Evolutionary conservation across 2,797 vertebrate genomes (phyloP), one percentile per base, ranked within the genome.

Genomic region (Buceros bicornis): DNA sequence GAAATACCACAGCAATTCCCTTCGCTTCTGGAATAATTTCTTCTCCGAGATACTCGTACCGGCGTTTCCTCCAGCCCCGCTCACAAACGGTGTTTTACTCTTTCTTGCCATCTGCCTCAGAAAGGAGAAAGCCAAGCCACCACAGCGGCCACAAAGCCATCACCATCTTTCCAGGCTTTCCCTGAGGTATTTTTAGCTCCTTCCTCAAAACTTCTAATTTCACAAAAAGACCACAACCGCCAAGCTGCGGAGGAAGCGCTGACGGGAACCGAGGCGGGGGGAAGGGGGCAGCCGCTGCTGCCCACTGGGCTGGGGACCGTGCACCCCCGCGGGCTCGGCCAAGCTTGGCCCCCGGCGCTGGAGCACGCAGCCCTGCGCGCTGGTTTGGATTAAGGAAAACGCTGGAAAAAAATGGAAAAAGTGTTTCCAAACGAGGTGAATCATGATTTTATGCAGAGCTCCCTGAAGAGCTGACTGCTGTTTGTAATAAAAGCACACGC

Each of bases 1-100:
- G 95, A 96, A 96, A 97, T 95, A 87, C 93, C 96, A 96, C 90
- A 92, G 91, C 17, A 73, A 90, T 96, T 96, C 92, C 69, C 94
- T 83, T 83, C 84, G 10, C 83, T 95, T 93, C 95, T 91, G 72
- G 72, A 81, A 82, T 40, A 43, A 95, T 86, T 95, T 83, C 82
- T 96, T 40, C 91, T 87, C 91, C 12, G 2, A 94, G 93, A 83
- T 56, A 78, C 70, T 83, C 6, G 82, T 5, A 31, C 47, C 15
- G 40, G 93, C 89, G 89, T 91, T 97, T 97, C 96, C 95, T 96
- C 76, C 47, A 72, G 89, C 82, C 79, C 53, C 1, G 8, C 58
- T 88, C 94, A 94, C 92, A 95, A 96, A 90, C 12, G 56, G 76
- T 16, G 51, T 88, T 93, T 90, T 50, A 51, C 47, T 88, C 37